Base-by-base conservation (phyloP, 2,113 vertebrate species). In the Steatornis caripensis region DNA sequence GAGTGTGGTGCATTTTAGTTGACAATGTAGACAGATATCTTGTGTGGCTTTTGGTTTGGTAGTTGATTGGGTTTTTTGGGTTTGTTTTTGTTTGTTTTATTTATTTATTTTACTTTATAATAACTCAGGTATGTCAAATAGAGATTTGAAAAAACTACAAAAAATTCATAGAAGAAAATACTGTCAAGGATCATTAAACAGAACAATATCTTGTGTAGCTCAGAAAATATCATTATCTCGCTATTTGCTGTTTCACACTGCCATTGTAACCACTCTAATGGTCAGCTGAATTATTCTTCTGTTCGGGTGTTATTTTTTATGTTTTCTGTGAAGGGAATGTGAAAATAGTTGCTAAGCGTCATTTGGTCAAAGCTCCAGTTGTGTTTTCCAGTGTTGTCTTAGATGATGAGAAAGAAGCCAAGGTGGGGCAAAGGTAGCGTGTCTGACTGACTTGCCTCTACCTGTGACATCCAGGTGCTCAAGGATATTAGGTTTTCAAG, bases 271-370 rank as follows among this genome's bases (percentile, higher is more conserved):
- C 19, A 37, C 58, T 43, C 9, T 15, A 58, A 16, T 46, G 14
- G 19, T 37, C 13, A 51, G 29, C 16, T 12, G 41, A 51, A 65
- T 90, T 65, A n/a, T 84, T 92, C 15, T 81, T 8, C 10, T 61
- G 3, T 46, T 61, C 1, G 0, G 2, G 6, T 43, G 22, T 22
- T 27, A 1, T 14, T 48, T 57, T 62, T 3, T 16, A 26, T 77
- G 14, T 37, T 75, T 91, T 91, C 18, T 70, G 11, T 70, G 49
- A 51, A 46, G 6, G 8, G 16, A 54, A 49, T 51, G 6, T 30
- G 26, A 55, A 89, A 84, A 77, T 19, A 37, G 11, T 64, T 55
- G 22, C 7, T 29, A 57, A 54, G 6, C 2, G 1, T 69, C 20
- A 32, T 64, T 49, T 68, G 29, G 19, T 45, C n/a, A 84, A 87